Evolutionary conservation across 2,888 invertebrate genomes (phyloP).

Genomic region (Troides helena): DNA sequence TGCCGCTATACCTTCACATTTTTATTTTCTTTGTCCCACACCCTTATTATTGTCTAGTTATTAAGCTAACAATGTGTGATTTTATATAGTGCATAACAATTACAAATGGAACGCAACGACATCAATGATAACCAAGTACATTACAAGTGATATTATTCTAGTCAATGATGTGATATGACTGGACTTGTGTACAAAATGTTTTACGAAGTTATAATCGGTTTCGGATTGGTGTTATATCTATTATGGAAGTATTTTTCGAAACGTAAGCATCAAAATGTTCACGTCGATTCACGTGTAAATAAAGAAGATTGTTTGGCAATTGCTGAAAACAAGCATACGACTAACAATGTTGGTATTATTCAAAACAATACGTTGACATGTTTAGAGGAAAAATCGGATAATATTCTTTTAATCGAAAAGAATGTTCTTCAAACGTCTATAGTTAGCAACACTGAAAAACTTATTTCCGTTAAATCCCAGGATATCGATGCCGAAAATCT

Average conservation of each 20-base stretch:
- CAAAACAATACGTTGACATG: constrained; percentile 11
- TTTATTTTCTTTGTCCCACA: constrained; percentile 35
- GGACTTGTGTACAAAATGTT: constrained; percentile 60
- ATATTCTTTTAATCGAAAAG: constrained; percentile 19
- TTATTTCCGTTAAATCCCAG: constrained; percentile 24
- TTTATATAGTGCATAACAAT: constrained; percentile 46
- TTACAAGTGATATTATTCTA: constrained; percentile 47
- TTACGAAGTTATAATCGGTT: constrained; percentile 62
- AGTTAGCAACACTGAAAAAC: constrained; percentile 39
- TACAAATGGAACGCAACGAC: constrained; percentile 56
- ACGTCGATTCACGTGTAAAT: constrained; percentile 24
- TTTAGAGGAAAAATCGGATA: constrained; percentile 15
- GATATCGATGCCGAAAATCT: constrained; percentile 42
- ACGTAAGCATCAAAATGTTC: constrained; percentile 28
- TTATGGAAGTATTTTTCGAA: constrained; percentile 60
- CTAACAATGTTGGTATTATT: constrained; percentile 3
- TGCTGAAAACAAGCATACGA: constrained; percentile 5
- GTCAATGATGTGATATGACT: constrained; percentile 58
- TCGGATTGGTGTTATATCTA: constrained; percentile 58
- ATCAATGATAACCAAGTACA: constrained; percentile 47
- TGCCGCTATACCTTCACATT: constrained; percentile 33
- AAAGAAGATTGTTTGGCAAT: constrained; percentile 18
- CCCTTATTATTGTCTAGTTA: constrained; percentile 17
- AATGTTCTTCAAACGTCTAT: constrained; percentile 24
- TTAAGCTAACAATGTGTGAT: constrained; percentile 44